Conservation (phyloP, 2,797 vertebrate genomes). For the Eutrigla gurnardus region DNA sequence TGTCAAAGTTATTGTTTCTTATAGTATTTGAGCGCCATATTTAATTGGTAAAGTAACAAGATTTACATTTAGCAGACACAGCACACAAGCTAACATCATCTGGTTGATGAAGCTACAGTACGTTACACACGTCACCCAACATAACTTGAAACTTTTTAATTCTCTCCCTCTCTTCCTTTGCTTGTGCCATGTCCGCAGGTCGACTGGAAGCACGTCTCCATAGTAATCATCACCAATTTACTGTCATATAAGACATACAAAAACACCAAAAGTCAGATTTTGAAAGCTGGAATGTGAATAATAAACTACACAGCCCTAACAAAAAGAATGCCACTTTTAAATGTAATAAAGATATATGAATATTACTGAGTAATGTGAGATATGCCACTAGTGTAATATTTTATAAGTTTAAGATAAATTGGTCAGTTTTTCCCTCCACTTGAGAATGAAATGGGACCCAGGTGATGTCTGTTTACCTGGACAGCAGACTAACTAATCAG, state of each 20-base stretch:
- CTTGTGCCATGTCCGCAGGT: no score
- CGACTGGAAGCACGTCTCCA: no score
- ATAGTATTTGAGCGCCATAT: no score
- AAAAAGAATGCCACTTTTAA: background rate
- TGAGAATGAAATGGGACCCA: background rate
- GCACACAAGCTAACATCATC: no score
- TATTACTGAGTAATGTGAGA: constrained; percentile 2
- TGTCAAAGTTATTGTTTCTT: no score
- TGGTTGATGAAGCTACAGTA: no score
- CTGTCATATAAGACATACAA: background rate
- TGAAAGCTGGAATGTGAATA: background rate
- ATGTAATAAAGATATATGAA: background rate
- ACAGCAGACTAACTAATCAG: constrained; percentile 18
- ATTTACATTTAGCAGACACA: no score
- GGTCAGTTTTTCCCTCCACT: background rate
- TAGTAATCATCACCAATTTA: background rate
- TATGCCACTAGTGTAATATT: background rate
- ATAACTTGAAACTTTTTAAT: no score
- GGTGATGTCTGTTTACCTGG: constrained; percentile 10
- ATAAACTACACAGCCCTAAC: no score
- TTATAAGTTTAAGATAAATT: background rate
- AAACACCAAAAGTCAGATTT: background rate
- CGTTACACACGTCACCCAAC: no score
- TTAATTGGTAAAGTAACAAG: no score
- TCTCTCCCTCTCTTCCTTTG: no score